Evolutionary conservation across 1,140 invertebrate species (phyloP).

Genomic region (Dryas iulia): DNA sequence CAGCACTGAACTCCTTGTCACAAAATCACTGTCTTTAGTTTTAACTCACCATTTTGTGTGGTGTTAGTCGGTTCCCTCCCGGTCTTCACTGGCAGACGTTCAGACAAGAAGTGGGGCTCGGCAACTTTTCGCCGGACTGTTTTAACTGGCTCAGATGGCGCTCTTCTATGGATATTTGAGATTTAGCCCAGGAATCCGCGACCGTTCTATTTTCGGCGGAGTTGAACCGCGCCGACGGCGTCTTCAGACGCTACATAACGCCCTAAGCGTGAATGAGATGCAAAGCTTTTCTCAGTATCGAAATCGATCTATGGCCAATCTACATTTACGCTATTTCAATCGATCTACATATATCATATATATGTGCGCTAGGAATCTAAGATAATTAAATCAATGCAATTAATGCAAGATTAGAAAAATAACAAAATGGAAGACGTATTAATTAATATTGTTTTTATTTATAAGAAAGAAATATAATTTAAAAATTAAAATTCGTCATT

Average conservation of each 20-base stretch:
- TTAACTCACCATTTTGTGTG: slow-evolving; percentile 85
- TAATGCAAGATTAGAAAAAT: background rate
- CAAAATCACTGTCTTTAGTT: slow-evolving; percentile 65
- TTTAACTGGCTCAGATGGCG: slow-evolving; percentile 88
- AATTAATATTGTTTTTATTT: background rate
- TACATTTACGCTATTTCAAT: slow-evolving; percentile 79
- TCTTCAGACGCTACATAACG: slow-evolving; percentile 40
- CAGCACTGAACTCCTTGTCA: slow-evolving; percentile 70
- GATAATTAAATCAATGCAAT: background rate
- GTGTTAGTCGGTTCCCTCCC: slow-evolving; percentile 80
- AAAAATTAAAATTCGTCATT: slow-evolving; percentile 23
- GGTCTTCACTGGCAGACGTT: slow-evolving; percentile 85
- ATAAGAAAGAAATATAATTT: background rate
- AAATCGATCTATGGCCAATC: slow-evolving; percentile 38
- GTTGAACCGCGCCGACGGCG: slow-evolving; percentile 55
- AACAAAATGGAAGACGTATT: background rate
- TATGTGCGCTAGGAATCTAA: slow-evolving; percentile 42
- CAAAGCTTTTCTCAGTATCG: slow-evolving; percentile 54
- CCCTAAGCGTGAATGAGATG: slow-evolving; percentile 58
- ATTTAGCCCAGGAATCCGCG: slow-evolving; percentile 81
- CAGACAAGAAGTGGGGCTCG: slow-evolving; percentile 87
- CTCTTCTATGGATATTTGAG: slow-evolving; percentile 81
- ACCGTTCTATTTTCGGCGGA: slow-evolving; percentile 79
- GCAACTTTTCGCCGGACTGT: slow-evolving; percentile 83
- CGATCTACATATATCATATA: slow-evolving; percentile 54